Percentiles rank a stretch among this genome's conserved stretches.
Conservation (phyloP, 2,113 vertebrate species). For the Noctilio leporinus region DNA sequence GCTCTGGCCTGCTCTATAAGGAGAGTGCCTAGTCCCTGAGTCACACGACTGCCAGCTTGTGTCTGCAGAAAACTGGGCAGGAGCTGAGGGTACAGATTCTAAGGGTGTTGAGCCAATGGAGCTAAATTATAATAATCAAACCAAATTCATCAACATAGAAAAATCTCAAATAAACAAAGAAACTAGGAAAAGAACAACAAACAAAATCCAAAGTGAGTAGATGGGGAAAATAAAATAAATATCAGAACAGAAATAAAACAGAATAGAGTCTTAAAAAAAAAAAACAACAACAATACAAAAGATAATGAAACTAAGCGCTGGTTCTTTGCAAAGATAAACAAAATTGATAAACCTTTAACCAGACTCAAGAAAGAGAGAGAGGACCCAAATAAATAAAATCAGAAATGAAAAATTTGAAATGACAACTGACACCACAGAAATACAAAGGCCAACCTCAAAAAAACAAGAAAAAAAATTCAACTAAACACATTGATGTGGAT, state of each 20-base stretch:
- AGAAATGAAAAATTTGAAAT: not conserved
- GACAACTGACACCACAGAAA: not conserved
- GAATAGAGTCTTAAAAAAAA: not conserved
- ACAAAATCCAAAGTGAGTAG: not conserved
- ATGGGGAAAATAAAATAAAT: not conserved
- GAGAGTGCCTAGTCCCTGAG: not conserved
- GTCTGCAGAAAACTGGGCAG: not conserved
- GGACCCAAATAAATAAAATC: not conserved
- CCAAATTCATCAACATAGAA: not conserved
- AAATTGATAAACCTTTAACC: not conserved
- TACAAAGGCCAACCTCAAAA: not conserved
- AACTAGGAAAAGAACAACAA: not conserved
- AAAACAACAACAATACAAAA: not conserved
- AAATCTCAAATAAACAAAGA: not conserved
- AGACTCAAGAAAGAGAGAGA: not conserved
- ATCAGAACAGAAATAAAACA: not conserved
- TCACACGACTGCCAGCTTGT: too few species aligned
- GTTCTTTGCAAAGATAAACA: not conserved
- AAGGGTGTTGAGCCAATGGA: not conserved
- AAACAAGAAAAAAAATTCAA: not conserved
- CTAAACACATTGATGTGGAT: not conserved
- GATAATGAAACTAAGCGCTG: not conserved
- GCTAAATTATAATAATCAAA: not conserved
- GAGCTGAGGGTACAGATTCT: not conserved
- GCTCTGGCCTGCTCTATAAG: not conserved